phyloP scores from a whole-genome alignment of 30 jellyfish, hydroid and myxozoan genomes.

The Mastigias papua region DNA sequence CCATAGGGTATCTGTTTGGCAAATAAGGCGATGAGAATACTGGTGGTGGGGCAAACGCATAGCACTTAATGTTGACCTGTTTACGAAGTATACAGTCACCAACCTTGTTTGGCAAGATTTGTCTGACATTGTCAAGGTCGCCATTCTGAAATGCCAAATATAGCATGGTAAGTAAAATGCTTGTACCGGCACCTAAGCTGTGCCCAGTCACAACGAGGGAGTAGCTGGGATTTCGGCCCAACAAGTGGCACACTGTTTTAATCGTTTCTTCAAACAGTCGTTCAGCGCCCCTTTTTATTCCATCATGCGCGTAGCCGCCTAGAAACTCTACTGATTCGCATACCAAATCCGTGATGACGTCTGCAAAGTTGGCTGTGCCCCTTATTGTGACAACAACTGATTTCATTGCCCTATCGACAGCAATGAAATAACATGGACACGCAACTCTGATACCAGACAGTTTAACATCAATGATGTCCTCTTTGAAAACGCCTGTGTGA shows the following conservation, averaged over 20 bases:
- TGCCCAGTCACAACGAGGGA: constrained; percentile 60
- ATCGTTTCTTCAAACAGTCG: constrained; percentile 53
- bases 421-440: constrained; percentile 56
- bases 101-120: constrained; percentile 25
- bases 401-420: constrained; percentile 37
- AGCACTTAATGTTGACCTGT: constrained; percentile 35
- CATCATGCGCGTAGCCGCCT: constrained; percentile 66
- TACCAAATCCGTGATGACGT: constrained; percentile 60
- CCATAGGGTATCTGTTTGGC: neutral
- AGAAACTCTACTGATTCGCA: constrained; percentile 61
- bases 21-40: constrained; percentile 28
- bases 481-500: constrained; percentile 53
- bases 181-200: constrained; percentile 69
- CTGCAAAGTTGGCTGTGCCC: constrained; percentile 70
- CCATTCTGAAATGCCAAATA: constrained; percentile 58
- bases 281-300: constrained; percentile 69
- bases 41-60: constrained; percentile 78
- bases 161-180: constrained; percentile 53
- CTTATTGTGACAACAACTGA: constrained; percentile 59
- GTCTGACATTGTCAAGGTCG: constrained; percentile 5
- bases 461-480: constrained; percentile 32
- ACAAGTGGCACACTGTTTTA: constrained; percentile 28
- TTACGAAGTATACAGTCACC: constrained; percentile 31
- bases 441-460: constrained; percentile 40
- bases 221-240: constrained; percentile 36